Base-by-base conservation (phyloP, 2,888 invertebrate species). In the Leptopilina syphax region DNA sequence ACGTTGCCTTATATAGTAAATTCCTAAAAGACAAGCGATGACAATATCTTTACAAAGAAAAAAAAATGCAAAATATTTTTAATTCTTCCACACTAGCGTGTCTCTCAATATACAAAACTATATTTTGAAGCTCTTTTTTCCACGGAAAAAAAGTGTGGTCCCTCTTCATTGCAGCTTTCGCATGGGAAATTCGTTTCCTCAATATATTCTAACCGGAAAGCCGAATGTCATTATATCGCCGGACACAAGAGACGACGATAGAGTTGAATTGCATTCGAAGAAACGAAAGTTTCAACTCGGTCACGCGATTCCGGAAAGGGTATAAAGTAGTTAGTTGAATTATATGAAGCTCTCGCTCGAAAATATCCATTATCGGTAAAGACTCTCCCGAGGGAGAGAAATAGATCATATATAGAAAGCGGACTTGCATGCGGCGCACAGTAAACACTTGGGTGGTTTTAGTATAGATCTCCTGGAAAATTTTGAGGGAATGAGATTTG, bases 291-390 rank as follows among this genome's bases (percentile, higher is more conserved):
- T 81, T 50, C 73, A 68, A 54, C 63, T 65, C 60, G 65, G 60
- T 70, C 47, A 66, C 34, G 63, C 18, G 63, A 65, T 57, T 50
- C 50, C 41, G 68, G 12, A 73, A 57, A 73, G 27, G 73, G 57
- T 73, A 60, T 60, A 34, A 73, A 73, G 57, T 76, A 76, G 76
- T 79, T 73, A 76, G 76, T 79, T 80, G 82, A 82, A 81, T 83
- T 83, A 85, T 85, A 85, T 85, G 81, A 83, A 86, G 77, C 77
- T 65, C 77, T 65, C 77, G 47, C 41, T n/a, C 80, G 80, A 81
- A 84, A 82, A 84, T 84, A 82, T 84, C 83, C 80, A 84, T 84
- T 84, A 82, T 84, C 76, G 79, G 77, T 78, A 83, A 83, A 65
- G 78, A 79, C 65, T 78, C 57, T 12, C 76, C 63, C 68, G 65